Evolutionary conservation across 2,797 vertebrate genomes (phyloP).

Genomic region (Schizothorax lantsangensis): DNA sequence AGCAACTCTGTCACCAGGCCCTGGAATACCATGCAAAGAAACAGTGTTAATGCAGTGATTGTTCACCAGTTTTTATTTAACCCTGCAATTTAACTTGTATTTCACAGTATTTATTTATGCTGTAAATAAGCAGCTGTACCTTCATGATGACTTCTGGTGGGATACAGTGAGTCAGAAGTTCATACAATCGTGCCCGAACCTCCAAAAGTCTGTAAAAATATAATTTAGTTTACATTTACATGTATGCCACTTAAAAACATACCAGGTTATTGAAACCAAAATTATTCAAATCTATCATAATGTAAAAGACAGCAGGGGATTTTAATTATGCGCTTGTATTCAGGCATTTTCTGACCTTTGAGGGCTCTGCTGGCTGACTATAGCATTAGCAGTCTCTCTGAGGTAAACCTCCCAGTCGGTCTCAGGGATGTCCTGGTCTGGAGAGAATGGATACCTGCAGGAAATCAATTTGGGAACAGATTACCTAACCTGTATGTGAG

Average conservation of each 20-base stretch:
- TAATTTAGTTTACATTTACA: background rate
- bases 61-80: background rate
- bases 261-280: background rate
- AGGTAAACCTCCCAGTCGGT: slow-evolving; percentile 97
- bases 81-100: background rate
- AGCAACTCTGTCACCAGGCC: slow-evolving; percentile 90
- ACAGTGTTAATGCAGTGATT: background rate
- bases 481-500: background rate
- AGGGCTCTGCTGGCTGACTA: slow-evolving; percentile 93
- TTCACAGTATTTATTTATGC: background rate
- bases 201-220: slow-evolving; percentile 85
- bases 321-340: background rate
- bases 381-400: slow-evolving; percentile 92
- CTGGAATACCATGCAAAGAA: slow-evolving; percentile 69
- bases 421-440: slow-evolving; percentile 92
- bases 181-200: slow-evolving; percentile 92
- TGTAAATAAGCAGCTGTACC: slow-evolving; percentile 73
- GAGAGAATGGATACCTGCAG: slow-evolving; percentile 90
- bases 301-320: background rate
- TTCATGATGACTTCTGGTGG: slow-evolving; percentile 97
- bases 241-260: background rate
- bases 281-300: background rate
- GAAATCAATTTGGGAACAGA: background rate
- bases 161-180: slow-evolving; percentile 96
- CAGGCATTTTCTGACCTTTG: slow-evolving; percentile 81